A percentile compares a stretch with the other conserved stretches of the same genome.
These are phyloP conservation scores for Chrosomus eos DNA, from an alignment of 2,797 vertebrate genomes.

Conservation along the genomic window DNA sequence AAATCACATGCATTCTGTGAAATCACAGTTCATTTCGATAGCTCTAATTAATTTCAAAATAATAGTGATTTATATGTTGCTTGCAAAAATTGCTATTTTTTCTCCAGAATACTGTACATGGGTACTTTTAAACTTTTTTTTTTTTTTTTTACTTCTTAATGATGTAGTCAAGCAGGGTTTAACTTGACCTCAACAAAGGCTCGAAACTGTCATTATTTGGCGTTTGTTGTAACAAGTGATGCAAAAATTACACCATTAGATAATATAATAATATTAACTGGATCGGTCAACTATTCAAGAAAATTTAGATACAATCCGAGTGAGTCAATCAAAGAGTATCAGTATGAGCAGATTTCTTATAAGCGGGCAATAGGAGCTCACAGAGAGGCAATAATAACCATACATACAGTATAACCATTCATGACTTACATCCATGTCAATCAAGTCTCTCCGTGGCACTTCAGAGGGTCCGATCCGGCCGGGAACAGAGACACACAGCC, in stretches of 20 bases:
- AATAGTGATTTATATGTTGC: neutral
- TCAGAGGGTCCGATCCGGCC: conserved; percentile 39
- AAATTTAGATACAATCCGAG: neutral
- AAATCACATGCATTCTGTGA: neutral
- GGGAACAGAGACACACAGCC: conserved; percentile 41
- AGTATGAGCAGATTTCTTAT: neutral
- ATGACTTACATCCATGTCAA: conserved; percentile 32
- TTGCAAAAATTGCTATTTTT: neutral
- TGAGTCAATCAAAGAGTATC: neutral
- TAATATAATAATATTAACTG: neutral
- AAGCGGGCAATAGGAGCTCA: neutral
- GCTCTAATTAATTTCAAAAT: neutral
- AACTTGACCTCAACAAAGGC: neutral
- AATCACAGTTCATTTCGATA: neutral
- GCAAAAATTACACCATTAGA: neutral
- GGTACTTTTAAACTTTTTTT: neutral
- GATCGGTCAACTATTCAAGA: neutral
- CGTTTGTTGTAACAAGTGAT: neutral
- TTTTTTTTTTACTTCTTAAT: neutral
- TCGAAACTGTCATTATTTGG: too few species aligned
- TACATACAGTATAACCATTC: neutral
- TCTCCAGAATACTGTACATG: neutral
- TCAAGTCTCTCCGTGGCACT: conserved; percentile 48
- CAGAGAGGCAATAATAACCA: conserved; percentile 19
- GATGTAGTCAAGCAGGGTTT: neutral